Evolutionary conservation across 1,140 invertebrate genomes (phyloP).

Genomic region (Marisa cornuarietis): DNA sequence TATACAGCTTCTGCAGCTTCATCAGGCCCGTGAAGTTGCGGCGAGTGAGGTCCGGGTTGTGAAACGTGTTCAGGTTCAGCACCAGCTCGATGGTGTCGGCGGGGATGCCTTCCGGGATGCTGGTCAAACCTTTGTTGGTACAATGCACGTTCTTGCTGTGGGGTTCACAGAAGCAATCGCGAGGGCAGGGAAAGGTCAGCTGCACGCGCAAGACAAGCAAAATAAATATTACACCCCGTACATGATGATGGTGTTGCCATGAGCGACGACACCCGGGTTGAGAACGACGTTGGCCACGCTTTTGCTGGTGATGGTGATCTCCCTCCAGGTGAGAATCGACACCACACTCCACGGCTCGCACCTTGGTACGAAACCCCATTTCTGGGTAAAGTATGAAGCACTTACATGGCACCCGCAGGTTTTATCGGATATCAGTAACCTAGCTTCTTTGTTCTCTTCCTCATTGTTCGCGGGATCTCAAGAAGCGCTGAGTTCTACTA

Average conservation of each 20-base stretch:
- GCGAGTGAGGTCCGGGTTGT: conserved; percentile 42
- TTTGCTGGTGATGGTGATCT: neutral
- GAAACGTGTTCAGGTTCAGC: conserved; percentile 61
- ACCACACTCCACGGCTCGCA: neutral
- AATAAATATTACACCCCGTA: too few relatives aligned
- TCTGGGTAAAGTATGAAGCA: neutral
- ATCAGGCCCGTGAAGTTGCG: conserved; percentile 56
- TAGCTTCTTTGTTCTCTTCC: too few relatives aligned
- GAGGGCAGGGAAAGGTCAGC: conserved; percentile 48
- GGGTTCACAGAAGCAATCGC: conserved; percentile 60
- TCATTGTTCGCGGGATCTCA: too few relatives aligned
- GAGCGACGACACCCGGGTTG: neutral
- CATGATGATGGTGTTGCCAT: neutral
- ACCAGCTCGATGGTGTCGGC: conserved; percentile 57
- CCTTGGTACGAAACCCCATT: neutral
- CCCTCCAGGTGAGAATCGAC: neutral
- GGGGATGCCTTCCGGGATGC: conserved; percentile 61
- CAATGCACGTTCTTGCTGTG: conserved; percentile 61
- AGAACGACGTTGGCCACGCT: too few relatives aligned
- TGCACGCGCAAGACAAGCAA: conserved; percentile 17
- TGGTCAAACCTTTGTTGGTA: conserved; percentile 50
- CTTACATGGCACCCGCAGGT: too few relatives aligned
- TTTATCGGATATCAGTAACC: too few relatives aligned
- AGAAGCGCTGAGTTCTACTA: too few relatives aligned
- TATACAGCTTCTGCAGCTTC: conserved; percentile 57